These are phyloP conservation scores for Physocephala rufipes DNA, from an alignment of 2,888 invertebrate genomes.

Conservation along the genomic window DNA sequence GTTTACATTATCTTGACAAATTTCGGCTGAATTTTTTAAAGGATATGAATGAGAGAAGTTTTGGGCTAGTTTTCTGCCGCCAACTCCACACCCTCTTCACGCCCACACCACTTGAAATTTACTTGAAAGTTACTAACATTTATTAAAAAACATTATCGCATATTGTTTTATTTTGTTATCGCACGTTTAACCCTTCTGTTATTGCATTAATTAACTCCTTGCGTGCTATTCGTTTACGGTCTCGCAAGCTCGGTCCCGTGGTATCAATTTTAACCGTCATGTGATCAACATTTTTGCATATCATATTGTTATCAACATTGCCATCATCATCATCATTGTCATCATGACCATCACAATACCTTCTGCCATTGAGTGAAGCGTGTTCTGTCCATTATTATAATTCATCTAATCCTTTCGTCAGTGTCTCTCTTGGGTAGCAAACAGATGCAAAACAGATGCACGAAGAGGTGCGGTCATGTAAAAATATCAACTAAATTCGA, in stretches of 20 bases:
- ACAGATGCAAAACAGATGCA: conserved; percentile 4
- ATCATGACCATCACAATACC: not conserved
- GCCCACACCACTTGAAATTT: not conserved
- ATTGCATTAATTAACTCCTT: conserved; percentile 59
- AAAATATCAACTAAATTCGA: not conserved
- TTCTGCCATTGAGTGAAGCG: no score
- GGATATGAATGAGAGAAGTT: no score
- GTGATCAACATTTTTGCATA: conserved; percentile 19
- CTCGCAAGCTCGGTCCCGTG: conserved; percentile 4
- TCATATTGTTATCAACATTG: not conserved
- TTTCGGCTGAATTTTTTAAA: no score
- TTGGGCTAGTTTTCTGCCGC: no score
- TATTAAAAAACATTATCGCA: no score
- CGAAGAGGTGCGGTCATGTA: conserved; percentile 22
- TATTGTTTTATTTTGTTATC: not conserved
- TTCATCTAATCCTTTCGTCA: conserved; percentile 13
- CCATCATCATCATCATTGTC: no score
- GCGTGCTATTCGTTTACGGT: conserved; percentile 56
- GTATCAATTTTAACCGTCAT: conserved; percentile 14
- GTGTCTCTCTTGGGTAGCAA: not conserved
- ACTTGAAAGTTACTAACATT: conserved; percentile 43
- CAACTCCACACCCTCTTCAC: not conserved
- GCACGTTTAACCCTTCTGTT: conserved; percentile 24
- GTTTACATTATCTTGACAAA: no score
- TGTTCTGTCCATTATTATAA: not conserved